Base-by-base conservation (phyloP, 2,113 vertebrate genomes). In the Arvicanthis niloticus region DNA sequence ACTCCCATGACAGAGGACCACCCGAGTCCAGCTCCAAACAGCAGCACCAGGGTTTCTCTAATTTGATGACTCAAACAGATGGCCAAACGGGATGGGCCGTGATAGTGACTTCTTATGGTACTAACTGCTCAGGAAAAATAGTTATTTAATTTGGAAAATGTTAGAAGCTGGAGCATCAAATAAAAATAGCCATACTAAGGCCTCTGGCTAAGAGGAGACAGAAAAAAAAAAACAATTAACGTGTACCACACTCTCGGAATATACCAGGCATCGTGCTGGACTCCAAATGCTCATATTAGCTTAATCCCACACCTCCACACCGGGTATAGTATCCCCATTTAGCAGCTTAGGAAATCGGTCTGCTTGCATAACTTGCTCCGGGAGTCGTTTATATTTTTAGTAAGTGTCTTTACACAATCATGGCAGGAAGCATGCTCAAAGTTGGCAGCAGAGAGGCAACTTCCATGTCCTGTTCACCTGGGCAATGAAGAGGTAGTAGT, bases 351-450 rank as follows among this genome's bases (percentile, higher is more conserved):
- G 95, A 88, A 91, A 88, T 89, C 42, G 53, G 76, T 80, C 24
- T 24, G 72, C 76, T 94, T 88, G 78, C 0, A 0, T 89, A 91
- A 92, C 85, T 96, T 58, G 6, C 51, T 88, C 42, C 70, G 75
- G 53, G 42, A 97, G 80, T 78, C 91, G 62, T 42, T 93, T 94
- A 37, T 96, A 89, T 80, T 94, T 96, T 93, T 87, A 91, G 86
- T 51, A 80, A 88, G 80, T 1, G 1, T 88, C 78, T 96, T 96
- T 76, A 89, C 51, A 84, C 62, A 75, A 26, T 53, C 51, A 24
- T 45, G 77, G 56, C 86, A 89, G 70, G 75, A 96, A 73, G 60
- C 31, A 82, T 6, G 48, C 67, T 90, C 88, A 60, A 65, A 76
- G 58, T 76, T 75, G 70, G 88, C 87, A 85, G 24, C 21, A 91